Base-by-base conservation (phyloP, 2,113 vertebrate genomes). In the Romanogobio albipinnatus region DNA sequence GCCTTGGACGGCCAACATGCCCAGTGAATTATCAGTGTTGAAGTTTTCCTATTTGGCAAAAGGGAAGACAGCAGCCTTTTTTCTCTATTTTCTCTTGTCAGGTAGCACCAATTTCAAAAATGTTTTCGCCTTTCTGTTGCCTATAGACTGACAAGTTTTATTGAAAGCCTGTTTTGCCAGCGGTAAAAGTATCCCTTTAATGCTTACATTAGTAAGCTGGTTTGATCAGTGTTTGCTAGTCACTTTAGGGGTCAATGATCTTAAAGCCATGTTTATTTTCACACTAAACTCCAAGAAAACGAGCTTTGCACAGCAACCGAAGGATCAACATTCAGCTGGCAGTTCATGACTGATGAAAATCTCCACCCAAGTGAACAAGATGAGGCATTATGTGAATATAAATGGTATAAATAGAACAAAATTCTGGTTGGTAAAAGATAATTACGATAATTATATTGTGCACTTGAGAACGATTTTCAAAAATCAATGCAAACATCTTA, bases 221-320 rank as follows among this genome's bases (percentile, higher is more conserved):
- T 47, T 51, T 3, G 45, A 51, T 26, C 45, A 15, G 11, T 51
- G 22, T 51, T 75, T 74, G 71, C 33, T 51, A 75, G 73, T 75
- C 45, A 14, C 24, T 75, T 75, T 75, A 51, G 14, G n/a, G 45
- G 73, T 75, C 45, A 75, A 51, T 51, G 73, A 22, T 75, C 45
- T 75, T 15, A 49, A 51, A 75, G 47, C 51, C 45, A 51, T 26
- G 45, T 13, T 75, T 15, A 75, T 26, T 29, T 51, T 75, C 13
- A 75, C 73, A 75, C 73, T 51, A 51, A 51, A 75, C 45, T 51
- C 47, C 51, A 3, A 51, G 24, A 51, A 47, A 51, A 51, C 47
- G 51, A 26, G 47, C 47, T 53, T 76, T 51, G 14, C 73, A 76
- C 45, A 26, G 73, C 24, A 53, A 29, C 74, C 70, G 7, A 49